A percentile compares a stretch with the other conserved stretches of the same genome.
Evolutionary conservation across 2,113 vertebrate species (phyloP).

Genomic region (Platichthys flesus): DNA sequence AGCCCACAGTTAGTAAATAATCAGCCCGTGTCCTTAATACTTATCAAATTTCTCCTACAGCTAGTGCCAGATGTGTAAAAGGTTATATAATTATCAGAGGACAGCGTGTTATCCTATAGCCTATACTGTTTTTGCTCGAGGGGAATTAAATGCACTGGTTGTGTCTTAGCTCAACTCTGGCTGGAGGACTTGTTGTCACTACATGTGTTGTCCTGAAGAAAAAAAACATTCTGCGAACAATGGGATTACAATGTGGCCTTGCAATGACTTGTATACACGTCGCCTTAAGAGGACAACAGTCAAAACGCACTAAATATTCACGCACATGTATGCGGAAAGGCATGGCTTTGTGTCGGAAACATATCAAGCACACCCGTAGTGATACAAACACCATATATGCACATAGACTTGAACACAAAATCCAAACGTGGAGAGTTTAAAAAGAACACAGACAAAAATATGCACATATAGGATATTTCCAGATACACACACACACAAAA

Average conservation of each 20-base stretch:
- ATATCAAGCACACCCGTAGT: slow-evolving; percentile 4
- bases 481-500: slow-evolving; percentile 24
- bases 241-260: slow-evolving; percentile 61
- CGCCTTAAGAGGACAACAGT: slow-evolving; percentile 49
- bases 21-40: slow-evolving; percentile 2
- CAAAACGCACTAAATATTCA: slow-evolving; percentile 45
- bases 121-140: slow-evolving; percentile 9
- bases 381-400: slow-evolving; percentile 9
- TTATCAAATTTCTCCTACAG: slow-evolving; percentile 24
- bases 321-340: slow-evolving; percentile 2
- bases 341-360: slow-evolving; percentile 25
- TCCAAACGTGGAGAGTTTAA: slow-evolving; percentile 2
- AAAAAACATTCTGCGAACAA: slow-evolving; percentile 49
- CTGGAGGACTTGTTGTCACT: slow-evolving; percentile 65
- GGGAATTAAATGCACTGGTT: slow-evolving; percentile 30
- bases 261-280: slow-evolving; percentile 46
- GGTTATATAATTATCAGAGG: slow-evolving; percentile 32
- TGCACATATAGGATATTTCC: slow-evolving; percentile 19
- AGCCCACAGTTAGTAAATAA: slow-evolving; percentile 20
- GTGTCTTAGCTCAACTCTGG: slow-evolving; percentile 32
- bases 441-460: slow-evolving; percentile 16
- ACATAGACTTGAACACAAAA: slow-evolving; percentile 14
- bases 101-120: slow-evolving; percentile 42
- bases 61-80: slow-evolving; percentile 13
- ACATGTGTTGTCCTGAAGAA: slow-evolving; percentile 64